Base-by-base conservation (phyloP, 2,113 vertebrate species). In the Pandion haliaetus region DNA sequence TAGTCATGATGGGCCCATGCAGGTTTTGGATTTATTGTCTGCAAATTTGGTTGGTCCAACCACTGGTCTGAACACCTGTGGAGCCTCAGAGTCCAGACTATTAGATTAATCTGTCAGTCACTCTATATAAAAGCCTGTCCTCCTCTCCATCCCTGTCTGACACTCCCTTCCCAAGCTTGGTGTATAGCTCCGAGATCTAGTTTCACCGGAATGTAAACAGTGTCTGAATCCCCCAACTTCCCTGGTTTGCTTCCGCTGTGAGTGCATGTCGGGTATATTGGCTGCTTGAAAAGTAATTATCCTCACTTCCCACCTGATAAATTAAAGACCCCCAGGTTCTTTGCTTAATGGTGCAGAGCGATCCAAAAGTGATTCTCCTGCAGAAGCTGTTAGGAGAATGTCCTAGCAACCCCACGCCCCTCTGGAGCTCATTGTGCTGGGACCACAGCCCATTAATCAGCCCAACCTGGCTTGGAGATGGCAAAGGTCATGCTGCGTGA, bases 91-190 rank as follows among this genome's bases (percentile, higher is more conserved):
- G 89, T 95, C 89, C 90, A 96, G 94, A 93, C 93, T 89, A 95
- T 87, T 95, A 97, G 94, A 97, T 97, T 97, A 97, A 98, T 88
- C 93, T 97, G 95, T 96, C 97, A 97, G 93, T 97, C 95, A 96
- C 92, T 93, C 70, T 88, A 77, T 96, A 96, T 95, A 97, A 93
- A 93, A 97, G 91, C 80, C 88, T 89, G 95, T 95, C 93, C 91
- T 95, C 88, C 94, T 96, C 78, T 95, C 94, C 82, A 93, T 93
- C 94, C 90, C 9, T 7, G 47, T 82, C 81, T 1, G 44, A 74
- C 91, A 87, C 95, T 96, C 90, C 94, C 90, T 93, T 96, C 91
- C 93, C 88, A 81, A 61, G 59, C 82, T 91, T 72, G 55, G 85
- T 90, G 79, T 65, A 23, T 8, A 77, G 71, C 90, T 94, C 88